Conservation (phyloP, 2,113 vertebrate genomes). For the Embiotoca jacksoni region DNA sequence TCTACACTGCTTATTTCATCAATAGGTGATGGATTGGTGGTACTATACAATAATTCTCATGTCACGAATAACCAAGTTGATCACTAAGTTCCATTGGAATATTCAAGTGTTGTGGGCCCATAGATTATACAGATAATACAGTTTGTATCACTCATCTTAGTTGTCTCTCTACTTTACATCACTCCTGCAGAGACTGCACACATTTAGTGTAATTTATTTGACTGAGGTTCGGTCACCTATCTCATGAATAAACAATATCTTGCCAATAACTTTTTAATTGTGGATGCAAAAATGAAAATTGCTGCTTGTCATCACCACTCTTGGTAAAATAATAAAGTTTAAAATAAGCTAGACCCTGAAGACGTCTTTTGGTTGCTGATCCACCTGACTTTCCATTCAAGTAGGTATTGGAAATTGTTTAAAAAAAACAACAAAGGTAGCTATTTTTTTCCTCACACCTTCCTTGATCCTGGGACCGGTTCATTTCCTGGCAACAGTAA, state of each 20-base stretch:
- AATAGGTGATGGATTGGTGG: not conserved
- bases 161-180: too few relatives aligned
- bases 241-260: not conserved
- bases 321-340: not conserved
- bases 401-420: not conserved
- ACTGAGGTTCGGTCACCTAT: not conserved
- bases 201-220: not conserved
- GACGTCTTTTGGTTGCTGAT: not conserved
- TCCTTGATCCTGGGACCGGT: not conserved
- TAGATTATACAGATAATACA: too few relatives aligned
- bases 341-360: not conserved
- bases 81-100: too few relatives aligned
- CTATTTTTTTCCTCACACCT: not conserved
- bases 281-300: not conserved
- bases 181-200: too few relatives aligned
- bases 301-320: not conserved
- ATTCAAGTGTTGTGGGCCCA: too few relatives aligned
- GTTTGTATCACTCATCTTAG: too few relatives aligned
- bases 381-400: not conserved
- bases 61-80: too few relatives aligned
- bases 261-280: not conserved
- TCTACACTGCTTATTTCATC: not conserved
- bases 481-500: constrained; percentile 33
- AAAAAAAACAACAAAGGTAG: not conserved
- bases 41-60: too few relatives aligned